Conservation (phyloP, 1,140 invertebrate species). For the Zeugodacus cucurbitae region DNA sequence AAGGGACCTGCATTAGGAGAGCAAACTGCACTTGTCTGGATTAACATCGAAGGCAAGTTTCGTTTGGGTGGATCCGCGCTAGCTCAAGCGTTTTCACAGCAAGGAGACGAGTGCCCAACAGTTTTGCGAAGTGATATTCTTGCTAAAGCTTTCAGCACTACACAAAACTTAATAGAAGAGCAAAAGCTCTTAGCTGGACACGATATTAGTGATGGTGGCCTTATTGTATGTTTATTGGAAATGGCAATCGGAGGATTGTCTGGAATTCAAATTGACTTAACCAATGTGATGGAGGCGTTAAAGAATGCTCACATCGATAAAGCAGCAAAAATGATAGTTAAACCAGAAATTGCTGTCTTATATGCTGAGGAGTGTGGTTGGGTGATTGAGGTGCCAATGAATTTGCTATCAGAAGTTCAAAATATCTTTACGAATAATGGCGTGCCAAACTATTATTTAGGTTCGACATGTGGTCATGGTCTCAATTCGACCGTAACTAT, state of each 20-base stretch:
- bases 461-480: constrained; percentile 74
- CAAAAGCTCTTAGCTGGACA: constrained; percentile 87
- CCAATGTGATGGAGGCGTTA: constrained; percentile 64
- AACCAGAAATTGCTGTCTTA: constrained; percentile 74
- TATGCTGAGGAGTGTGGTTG: constrained; percentile 95
- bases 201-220: constrained; percentile 96
- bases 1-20: constrained; percentile 73
- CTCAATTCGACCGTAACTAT: constrained; percentile 75
- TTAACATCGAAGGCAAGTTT: constrained; percentile 75
- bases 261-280: constrained; percentile 78
- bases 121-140: constrained; percentile 77
- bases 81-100: constrained; percentile 88
- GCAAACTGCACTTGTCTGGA: constrained; percentile 73
- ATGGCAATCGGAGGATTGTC: constrained; percentile 95
- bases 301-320: constrained; percentile 42
- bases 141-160: constrained; percentile 81
- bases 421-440: constrained; percentile 71
- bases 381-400: constrained; percentile 82
- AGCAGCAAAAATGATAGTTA: constrained; percentile 50
- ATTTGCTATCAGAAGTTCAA: constrained; percentile 71
- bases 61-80: constrained; percentile 91
- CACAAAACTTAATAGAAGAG: constrained; percentile 84
- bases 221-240: constrained; percentile 90
- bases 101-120: constrained; percentile 86
- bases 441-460: constrained; percentile 80